These are phyloP conservation scores for Pseudorasbora parva DNA, from an alignment of 2,113 vertebrate genomes.

Conservation along the genomic window DNA sequence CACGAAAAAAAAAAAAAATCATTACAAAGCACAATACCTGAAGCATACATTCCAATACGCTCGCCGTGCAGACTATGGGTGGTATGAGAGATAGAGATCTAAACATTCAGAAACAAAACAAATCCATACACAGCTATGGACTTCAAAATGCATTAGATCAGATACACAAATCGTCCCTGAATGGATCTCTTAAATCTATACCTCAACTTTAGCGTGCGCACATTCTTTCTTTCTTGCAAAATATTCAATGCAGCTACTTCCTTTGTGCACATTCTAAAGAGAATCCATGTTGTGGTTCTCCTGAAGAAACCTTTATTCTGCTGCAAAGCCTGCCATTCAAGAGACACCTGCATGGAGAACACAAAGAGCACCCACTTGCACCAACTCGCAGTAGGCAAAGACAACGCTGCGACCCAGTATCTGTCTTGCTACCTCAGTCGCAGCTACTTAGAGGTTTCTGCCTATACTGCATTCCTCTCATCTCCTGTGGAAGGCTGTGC, in stretches of 20 bases:
- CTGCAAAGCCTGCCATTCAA: slow-evolving; percentile 58
- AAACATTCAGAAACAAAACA: slow-evolving; percentile 9
- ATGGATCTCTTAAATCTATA: slow-evolving; percentile 24
- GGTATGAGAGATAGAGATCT: background rate
- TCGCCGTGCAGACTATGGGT: background rate
- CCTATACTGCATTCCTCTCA: slow-evolving; percentile 60
- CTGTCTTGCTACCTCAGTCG: slow-evolving; percentile 55
- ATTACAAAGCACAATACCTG: slow-evolving; percentile 37
- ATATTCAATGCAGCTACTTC: slow-evolving; percentile 35
- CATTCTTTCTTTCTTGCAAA: slow-evolving; percentile 40
- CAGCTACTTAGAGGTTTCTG: slow-evolving; percentile 61
- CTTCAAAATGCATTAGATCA: slow-evolving; percentile 25
- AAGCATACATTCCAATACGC: slow-evolving; percentile 29
- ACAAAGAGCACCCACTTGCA: slow-evolving; percentile 56
- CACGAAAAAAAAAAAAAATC: slow-evolving; percentile 8
- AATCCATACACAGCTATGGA: slow-evolving; percentile 16
- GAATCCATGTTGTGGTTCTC: slow-evolving; percentile 56
- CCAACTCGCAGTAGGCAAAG: slow-evolving; percentile 57
- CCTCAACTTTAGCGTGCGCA: slow-evolving; percentile 10
- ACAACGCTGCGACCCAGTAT: slow-evolving; percentile 56
- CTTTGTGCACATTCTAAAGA: slow-evolving; percentile 52
- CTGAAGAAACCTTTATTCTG: slow-evolving; percentile 52
- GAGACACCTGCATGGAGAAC: slow-evolving; percentile 59
- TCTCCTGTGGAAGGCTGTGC: slow-evolving; percentile 60
- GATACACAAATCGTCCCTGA: background rate